Percentiles rank a stretch among this genome's conserved stretches.
phyloP scores from a whole-genome alignment of 2,113 vertebrate genomes.

The Phyllostomus discolor region DNA sequence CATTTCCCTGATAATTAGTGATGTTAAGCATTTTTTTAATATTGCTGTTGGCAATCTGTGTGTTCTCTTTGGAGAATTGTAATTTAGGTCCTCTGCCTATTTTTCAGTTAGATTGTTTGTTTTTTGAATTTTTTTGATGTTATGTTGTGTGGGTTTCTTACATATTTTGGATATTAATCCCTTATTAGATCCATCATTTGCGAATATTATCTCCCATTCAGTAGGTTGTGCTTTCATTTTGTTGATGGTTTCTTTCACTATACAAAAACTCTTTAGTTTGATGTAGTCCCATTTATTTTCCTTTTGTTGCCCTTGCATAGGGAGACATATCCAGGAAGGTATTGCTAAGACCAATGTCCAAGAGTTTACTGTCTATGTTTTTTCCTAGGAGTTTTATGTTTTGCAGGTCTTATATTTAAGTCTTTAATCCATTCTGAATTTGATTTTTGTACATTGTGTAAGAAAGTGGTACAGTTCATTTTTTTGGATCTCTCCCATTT shows the following conservation, averaged over 20 bases:
- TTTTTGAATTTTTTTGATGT: neutral
- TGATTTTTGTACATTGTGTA: too few species aligned
- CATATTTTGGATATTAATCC: neutral
- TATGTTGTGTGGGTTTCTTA: neutral
- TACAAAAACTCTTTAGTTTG: neutral
- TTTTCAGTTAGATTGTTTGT: neutral
- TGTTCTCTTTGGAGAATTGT: neutral
- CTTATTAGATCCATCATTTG: too few species aligned
- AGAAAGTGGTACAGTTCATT: too few species aligned
- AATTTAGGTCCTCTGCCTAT: neutral
- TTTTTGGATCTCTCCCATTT: too few species aligned
- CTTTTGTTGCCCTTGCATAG: neutral
- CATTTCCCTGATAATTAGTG: neutral
- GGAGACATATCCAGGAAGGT: neutral
- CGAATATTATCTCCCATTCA: too few species aligned
- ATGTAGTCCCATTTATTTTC: neutral
- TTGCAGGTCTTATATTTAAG: neutral
- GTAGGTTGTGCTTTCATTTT: too few species aligned
- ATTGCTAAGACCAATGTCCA: neutral
- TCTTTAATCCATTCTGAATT: neutral
- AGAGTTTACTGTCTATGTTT: neutral
- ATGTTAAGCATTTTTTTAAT: neutral
- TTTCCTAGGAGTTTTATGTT: neutral
- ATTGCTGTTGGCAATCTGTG: neutral
- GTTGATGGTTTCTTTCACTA: neutral